Evolutionary conservation across 2,888 invertebrate species (phyloP), one percentile per base, ranked within the genome.

Genomic region (Epirrhoe alternata): DNA sequence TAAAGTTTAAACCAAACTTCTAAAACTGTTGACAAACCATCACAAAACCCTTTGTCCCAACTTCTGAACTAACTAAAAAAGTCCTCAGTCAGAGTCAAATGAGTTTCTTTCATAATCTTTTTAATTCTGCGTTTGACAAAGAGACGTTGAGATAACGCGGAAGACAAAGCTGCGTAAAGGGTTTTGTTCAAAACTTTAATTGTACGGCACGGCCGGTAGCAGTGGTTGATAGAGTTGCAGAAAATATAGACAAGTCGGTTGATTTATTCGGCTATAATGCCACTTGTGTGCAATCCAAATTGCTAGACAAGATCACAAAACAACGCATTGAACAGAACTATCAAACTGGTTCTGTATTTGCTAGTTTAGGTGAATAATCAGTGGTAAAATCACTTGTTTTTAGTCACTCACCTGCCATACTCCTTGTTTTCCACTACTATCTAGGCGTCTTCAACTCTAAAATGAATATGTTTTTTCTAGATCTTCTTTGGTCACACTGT

Each of bases 141-240:
- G 66, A 68, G 66, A 71, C 61, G 60, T 58, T 38, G 56, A 68
- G 68, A 69, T 68, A 71, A 68, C 71, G 38, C 59, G 57, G 51
- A 55, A 47, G 61, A 74, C 72, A 72, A 72, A 71, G 66, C 68
- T 47, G 12, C 38, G 59, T 65, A 67, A 73, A 68, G 58, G 72
- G 69, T 61, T 66, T 62, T 67, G 66, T 66, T 66, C 17, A 35
- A 68, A 74, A 74, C 69, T 74, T 74, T 68, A 72, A 74, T 74
- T 72, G 68, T 66, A 66, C 69, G n/a, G n/a, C 67, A 64, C 60
- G 56, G 54, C 12, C 61, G 24, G 24, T 24, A 3, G 14, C 45
- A 24, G 30, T 49, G 47, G n/a, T 61, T 61, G 51, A 62, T 59
- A 55, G 54, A 38, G 42, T 53, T 58, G 62, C 5, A 10, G 38